Conservation (phyloP, 1,140 invertebrate genomes). For the Mactra quadrangularis region DNA sequence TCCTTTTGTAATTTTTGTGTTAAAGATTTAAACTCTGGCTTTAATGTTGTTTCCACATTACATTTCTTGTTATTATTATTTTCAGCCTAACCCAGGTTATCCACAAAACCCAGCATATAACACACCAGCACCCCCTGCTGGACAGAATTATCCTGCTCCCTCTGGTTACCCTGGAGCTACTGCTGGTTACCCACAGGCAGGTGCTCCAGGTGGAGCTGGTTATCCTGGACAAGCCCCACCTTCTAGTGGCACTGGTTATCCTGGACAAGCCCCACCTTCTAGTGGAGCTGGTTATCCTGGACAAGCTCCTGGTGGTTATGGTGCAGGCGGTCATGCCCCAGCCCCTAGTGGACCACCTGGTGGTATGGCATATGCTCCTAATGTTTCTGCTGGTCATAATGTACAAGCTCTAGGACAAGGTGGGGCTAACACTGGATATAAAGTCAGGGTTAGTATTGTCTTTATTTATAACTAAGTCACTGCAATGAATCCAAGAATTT, state of each 20-base stretch:
- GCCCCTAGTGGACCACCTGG: conserved; percentile 41
- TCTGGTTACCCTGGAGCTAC: conserved; percentile 38
- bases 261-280: conserved; percentile 8
- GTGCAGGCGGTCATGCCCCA: neutral
- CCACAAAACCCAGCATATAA: conserved; percentile 28
- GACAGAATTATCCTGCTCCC: conserved; percentile 47
- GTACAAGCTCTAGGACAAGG: conserved; percentile 45
- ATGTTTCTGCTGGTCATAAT: conserved; percentile 52
- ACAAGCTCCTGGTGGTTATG: neutral
- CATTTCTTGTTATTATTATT: neutral
- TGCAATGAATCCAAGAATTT: neutral
- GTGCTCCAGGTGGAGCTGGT: conserved; percentile 1
- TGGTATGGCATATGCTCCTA: conserved; percentile 60
- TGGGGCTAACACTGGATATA: conserved; percentile 48
- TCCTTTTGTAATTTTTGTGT: too few species aligned
- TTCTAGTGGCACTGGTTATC: too few species aligned
- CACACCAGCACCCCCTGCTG: conserved; percentile 44
- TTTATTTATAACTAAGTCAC: too few species aligned
- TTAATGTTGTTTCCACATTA: too few species aligned
- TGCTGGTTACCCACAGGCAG: conserved; percentile 49
- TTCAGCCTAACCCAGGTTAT: conserved; percentile 38
- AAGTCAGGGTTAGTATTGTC: conserved; percentile 43
- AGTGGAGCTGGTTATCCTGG: neutral
- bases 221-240: conserved; percentile 20
- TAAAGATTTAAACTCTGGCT: too few species aligned